Evolutionary conservation across 2,888 invertebrate species (phyloP).

Genomic region (Eupithecia subumbrata): DNA sequence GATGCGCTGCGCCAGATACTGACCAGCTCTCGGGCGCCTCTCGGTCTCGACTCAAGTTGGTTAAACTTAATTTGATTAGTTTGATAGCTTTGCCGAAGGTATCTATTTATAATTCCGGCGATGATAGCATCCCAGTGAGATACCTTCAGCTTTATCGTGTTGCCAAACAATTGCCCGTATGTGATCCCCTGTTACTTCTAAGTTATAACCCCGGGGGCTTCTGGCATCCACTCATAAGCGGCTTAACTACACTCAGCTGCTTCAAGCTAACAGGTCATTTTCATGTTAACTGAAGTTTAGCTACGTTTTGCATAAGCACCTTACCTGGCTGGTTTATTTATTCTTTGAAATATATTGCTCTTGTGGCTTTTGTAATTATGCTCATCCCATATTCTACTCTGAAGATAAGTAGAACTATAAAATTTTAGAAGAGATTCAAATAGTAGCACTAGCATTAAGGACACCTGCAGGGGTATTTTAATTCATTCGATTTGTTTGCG

Average conservation of each 20-base stretch:
- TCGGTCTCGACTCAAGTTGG: background rate
- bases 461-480: constrained; percentile 93
- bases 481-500: too few species aligned
- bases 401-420: background rate
- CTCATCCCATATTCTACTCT: background rate
- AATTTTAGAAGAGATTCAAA: too few species aligned
- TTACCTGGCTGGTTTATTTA: constrained; percentile 1
- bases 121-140: background rate
- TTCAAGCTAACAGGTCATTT: constrained; percentile 31
- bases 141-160: background rate
- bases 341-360: background rate
- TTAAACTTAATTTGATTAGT: background rate
- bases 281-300: constrained; percentile 19
- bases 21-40: too few species aligned
- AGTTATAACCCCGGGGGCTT: constrained; percentile 24
- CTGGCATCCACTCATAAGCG: constrained; percentile 31
- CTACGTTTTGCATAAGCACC: constrained; percentile 10
- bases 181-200: constrained; percentile 3
- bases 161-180: constrained; percentile 13
- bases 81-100: background rate
- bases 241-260: constrained; percentile 29
- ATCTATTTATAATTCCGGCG: background rate
- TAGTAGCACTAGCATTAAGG: constrained; percentile 80
- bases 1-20: too few species aligned
- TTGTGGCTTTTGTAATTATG: constrained; percentile 1